A percentile compares a stretch with the other conserved stretches of the same genome.
Evolutionary conservation across 2,888 invertebrate species (phyloP).

Genomic region (Euclidia mi): DNA sequence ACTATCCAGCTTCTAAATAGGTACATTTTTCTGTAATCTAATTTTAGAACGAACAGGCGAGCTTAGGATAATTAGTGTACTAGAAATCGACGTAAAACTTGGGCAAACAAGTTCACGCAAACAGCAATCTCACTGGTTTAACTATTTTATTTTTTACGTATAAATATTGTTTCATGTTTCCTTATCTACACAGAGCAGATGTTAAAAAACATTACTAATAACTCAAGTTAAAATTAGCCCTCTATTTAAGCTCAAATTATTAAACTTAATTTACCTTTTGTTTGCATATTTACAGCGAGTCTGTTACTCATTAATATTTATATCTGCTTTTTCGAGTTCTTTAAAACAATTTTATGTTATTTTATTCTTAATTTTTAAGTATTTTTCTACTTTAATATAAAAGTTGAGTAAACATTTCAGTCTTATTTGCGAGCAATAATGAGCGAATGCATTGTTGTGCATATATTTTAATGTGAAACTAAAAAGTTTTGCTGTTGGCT

Average conservation of each 20-base stretch:
- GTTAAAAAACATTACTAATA: constrained; percentile 25
- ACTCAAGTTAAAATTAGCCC: constrained; percentile 50
- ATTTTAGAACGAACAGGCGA: too few relatives aligned
- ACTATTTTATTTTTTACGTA: constrained; percentile 9
- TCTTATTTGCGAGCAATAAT: constrained; percentile 66
- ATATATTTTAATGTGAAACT: constrained; percentile 35
- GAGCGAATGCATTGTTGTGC: constrained; percentile 43
- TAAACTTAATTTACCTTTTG: constrained; percentile 46
- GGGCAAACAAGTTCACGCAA: not conserved
- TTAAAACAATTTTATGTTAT: constrained; percentile 25
- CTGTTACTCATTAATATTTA: constrained; percentile 45
- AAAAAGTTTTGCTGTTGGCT: constrained; percentile 23
- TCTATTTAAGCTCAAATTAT: constrained; percentile 45
- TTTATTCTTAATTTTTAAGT: constrained; percentile 40
- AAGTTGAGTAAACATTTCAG: constrained; percentile 58
- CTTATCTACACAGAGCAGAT: constrained; percentile 31
- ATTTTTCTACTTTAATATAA: constrained; percentile 41
- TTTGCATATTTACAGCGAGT: constrained; percentile 42
- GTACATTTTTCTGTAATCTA: too few relatives aligned
- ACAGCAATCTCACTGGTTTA: not conserved
- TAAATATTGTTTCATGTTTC: constrained; percentile 28
- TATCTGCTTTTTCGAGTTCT: constrained; percentile 36
- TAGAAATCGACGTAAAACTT: too few relatives aligned
- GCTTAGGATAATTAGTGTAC: too few relatives aligned
- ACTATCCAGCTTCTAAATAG: too few relatives aligned